These are phyloP conservation scores for Peromyscus melanophrys DNA, from an alignment of 2,797 vertebrate species.

Conservation along the genomic window DNA sequence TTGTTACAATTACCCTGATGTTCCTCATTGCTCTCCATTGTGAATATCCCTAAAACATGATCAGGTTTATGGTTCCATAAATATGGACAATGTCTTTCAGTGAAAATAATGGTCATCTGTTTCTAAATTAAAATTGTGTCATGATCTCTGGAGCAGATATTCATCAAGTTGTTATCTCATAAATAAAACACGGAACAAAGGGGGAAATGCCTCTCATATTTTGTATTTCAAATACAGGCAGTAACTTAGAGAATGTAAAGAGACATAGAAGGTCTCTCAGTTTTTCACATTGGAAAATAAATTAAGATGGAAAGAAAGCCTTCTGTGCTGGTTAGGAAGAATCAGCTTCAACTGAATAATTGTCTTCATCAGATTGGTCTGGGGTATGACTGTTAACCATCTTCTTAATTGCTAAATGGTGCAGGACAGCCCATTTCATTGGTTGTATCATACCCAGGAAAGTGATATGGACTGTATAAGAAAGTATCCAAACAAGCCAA, in stretches of 20 bases:
- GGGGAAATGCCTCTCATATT: background rate
- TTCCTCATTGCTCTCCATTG: slow-evolving; percentile 64
- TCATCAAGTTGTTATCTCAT: slow-evolving; percentile 71
- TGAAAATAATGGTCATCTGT: slow-evolving; percentile 83
- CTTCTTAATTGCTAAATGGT: background rate
- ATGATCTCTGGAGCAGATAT: slow-evolving; percentile 70
- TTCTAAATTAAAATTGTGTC: slow-evolving; percentile 85
- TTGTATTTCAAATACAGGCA: slow-evolving; percentile 21
- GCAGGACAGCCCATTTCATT: background rate
- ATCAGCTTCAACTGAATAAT: background rate
- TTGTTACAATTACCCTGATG: slow-evolving; percentile 71
- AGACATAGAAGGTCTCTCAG: background rate
- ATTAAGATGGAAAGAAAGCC: background rate
- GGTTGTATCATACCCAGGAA: background rate
- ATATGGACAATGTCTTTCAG: slow-evolving; percentile 82
- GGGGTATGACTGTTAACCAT: background rate
- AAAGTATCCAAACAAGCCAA: too few relatives aligned
- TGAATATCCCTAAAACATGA: slow-evolving; percentile 78
- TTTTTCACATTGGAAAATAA: slow-evolving; percentile 51
- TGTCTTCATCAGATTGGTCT: background rate
- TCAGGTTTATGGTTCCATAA: slow-evolving; percentile 85
- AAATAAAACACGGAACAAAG: slow-evolving; percentile 77
- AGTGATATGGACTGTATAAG: background rate
- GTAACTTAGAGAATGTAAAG: slow-evolving; percentile 56
- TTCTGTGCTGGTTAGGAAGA: background rate